These are phyloP conservation scores for Pimephales promelas DNA, from an alignment of 2,113 vertebrate species.

Conservation along the genomic window DNA sequence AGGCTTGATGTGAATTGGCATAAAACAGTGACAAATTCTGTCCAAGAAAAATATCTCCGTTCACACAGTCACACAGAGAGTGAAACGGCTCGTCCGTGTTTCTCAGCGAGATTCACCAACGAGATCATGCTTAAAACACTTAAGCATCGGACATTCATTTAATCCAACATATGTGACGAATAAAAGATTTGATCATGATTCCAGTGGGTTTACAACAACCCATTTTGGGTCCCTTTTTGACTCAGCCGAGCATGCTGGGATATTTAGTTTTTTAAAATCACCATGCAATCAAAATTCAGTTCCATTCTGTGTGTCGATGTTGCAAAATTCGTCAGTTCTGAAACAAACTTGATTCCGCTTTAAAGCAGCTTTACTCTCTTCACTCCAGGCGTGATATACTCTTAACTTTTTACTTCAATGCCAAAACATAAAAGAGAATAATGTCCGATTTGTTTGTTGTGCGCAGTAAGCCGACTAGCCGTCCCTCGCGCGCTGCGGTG, in stretches of 20 bases:
- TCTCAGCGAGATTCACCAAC: not conserved
- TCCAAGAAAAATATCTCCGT: not conserved
- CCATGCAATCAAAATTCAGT: too few relatives aligned
- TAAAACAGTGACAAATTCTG: slow-evolving; percentile 20
- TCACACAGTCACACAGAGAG: not conserved
- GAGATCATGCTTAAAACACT: not conserved
- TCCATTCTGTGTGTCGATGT: too few relatives aligned
- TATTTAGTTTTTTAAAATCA: too few relatives aligned
- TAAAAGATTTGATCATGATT: too few relatives aligned
- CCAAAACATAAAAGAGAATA: slow-evolving; percentile 1
- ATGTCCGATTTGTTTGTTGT: not conserved
- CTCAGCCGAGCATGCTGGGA: too few relatives aligned
- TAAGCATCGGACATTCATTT: not conserved
- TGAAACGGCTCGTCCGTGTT: not conserved
- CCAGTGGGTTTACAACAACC: not conserved
- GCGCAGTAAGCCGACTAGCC: not conserved
- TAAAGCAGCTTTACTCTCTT: not conserved
- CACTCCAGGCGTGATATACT: not conserved
- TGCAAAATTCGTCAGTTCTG: too few relatives aligned
- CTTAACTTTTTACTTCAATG: not conserved
- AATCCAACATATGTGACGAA: not conserved
- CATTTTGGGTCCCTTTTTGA: not conserved
- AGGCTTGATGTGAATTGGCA: slow-evolving; percentile 69
- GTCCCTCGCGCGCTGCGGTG: not conserved
- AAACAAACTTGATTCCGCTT: too few relatives aligned